Conservation (phyloP, 2,888 invertebrate species). For the Cerastoderma edule region DNA sequence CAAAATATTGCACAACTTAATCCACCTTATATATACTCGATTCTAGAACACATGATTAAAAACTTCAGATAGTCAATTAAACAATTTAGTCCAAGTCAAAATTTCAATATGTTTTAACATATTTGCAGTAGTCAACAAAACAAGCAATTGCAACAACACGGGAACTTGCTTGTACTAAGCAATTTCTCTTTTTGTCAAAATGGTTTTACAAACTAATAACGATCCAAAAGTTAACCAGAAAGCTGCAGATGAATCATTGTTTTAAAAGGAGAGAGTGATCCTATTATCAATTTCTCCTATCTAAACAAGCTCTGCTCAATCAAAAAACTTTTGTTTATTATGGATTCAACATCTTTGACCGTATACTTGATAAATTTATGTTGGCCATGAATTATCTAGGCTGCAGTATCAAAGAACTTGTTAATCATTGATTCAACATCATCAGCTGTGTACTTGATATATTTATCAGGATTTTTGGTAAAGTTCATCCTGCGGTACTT, state of each 20-base stretch:
- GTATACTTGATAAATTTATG: too few relatives aligned
- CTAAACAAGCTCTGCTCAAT: too few relatives aligned
- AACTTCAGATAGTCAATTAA: too few relatives aligned
- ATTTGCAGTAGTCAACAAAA: background rate
- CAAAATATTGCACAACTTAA: too few relatives aligned
- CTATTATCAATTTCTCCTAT: background rate
- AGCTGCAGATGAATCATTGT: slow-evolving; percentile 3
- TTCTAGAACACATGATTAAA: too few relatives aligned
- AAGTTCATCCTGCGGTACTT: slow-evolving; percentile 89
- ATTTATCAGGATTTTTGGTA: slow-evolving; percentile 96
- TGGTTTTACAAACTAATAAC: background rate
- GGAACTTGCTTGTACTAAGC: slow-evolving; percentile 2
- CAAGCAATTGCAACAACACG: too few relatives aligned
- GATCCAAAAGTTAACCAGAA: too few relatives aligned
- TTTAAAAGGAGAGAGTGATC: background rate
- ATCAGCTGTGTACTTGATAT: slow-evolving; percentile 94
- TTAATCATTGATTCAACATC: slow-evolving; percentile 93
- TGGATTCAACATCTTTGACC: too few relatives aligned
- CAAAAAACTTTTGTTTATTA: too few relatives aligned
- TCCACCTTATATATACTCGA: too few relatives aligned
- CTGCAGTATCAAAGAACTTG: slow-evolving; percentile 91
- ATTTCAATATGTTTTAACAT: background rate
- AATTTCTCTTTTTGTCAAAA: slow-evolving; percentile 3
- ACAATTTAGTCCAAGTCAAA: background rate
- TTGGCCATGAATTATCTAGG: slow-evolving; percentile 46